Conservation (phyloP, 1,140 invertebrate species). For the Drosophila prosaltans region DNA sequence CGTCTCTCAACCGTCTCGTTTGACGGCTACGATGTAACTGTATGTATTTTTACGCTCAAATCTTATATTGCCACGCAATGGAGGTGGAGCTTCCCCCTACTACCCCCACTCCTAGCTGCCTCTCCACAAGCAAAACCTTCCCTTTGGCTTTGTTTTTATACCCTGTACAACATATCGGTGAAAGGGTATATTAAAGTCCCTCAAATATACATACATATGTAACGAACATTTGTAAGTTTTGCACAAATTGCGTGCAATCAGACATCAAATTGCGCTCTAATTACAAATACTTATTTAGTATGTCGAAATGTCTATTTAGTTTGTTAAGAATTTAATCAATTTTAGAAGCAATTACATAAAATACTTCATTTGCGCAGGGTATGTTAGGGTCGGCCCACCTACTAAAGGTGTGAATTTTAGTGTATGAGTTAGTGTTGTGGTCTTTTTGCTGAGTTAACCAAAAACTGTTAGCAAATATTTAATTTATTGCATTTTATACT, state of each 20-base stretch:
- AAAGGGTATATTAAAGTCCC: background rate
- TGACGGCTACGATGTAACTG: constrained; percentile 69
- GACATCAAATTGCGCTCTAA: too few species aligned
- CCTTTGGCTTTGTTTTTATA: constrained; percentile 7
- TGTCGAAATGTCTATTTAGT: too few species aligned
- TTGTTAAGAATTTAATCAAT: too few species aligned
- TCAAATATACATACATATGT: background rate
- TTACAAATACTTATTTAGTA: too few species aligned
- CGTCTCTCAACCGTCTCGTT: constrained; percentile 49
- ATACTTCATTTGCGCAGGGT: background rate
- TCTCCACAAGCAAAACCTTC: background rate
- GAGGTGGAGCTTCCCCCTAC: background rate
- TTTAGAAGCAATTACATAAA: too few species aligned
- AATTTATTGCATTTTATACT: too few species aligned
- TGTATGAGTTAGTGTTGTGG: background rate
- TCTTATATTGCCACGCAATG: constrained; percentile 45
- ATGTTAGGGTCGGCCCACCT: background rate
- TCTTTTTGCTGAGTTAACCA: background rate
- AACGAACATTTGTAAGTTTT: too few species aligned
- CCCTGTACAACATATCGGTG: background rate
- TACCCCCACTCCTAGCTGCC: background rate
- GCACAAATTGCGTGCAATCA: too few species aligned
- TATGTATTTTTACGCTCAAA: constrained; percentile 64
- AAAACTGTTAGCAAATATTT: background rate
- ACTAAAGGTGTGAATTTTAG: background rate